Conservation (phyloP, 1,140 invertebrate species). For the Colletes latitarsis region DNA sequence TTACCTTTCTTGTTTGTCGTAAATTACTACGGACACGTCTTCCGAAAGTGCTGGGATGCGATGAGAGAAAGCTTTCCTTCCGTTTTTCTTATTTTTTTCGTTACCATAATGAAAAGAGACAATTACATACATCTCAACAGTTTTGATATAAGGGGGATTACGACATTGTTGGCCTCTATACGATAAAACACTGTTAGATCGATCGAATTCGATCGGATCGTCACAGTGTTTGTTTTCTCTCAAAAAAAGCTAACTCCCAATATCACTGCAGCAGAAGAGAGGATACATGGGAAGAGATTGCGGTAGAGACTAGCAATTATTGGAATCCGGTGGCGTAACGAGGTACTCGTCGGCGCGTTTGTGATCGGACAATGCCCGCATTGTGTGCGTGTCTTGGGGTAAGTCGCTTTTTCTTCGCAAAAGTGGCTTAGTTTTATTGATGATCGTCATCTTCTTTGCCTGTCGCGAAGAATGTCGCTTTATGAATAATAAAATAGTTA, state of each 20-base stretch:
- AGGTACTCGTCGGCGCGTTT: constrained; percentile 95
- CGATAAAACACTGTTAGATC: constrained; percentile 47
- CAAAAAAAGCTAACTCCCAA: constrained; percentile 75
- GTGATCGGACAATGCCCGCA: constrained; percentile 94
- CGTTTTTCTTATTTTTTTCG: constrained; percentile 4
- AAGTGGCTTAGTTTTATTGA: constrained; percentile 92
- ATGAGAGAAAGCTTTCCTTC: constrained; percentile 40
- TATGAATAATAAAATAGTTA: neutral
- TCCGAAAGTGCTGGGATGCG: constrained; percentile 38
- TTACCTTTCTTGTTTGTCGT: constrained; percentile 11
- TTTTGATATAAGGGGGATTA: constrained; percentile 32
- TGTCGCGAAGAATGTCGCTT: constrained; percentile 45
- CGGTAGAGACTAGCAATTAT: constrained; percentile 88
- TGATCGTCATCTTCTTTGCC: constrained; percentile 79
- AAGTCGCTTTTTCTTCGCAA: constrained; percentile 96
- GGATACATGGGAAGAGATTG: constrained; percentile 76
- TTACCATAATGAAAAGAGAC: constrained; percentile 43
- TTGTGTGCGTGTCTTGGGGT: constrained; percentile 94
- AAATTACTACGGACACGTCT: constrained; percentile 49
- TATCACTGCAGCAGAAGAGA: constrained; percentile 77
- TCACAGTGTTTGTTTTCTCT: constrained; percentile 41
- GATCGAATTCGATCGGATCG: constrained; percentile 37
- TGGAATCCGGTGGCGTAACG: constrained; percentile 90
- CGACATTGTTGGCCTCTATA: constrained; percentile 52
- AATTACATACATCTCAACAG: constrained; percentile 37